phyloP scores from a whole-genome alignment of 2,113 vertebrate genomes.

The Atractosteus spatula region DNA sequence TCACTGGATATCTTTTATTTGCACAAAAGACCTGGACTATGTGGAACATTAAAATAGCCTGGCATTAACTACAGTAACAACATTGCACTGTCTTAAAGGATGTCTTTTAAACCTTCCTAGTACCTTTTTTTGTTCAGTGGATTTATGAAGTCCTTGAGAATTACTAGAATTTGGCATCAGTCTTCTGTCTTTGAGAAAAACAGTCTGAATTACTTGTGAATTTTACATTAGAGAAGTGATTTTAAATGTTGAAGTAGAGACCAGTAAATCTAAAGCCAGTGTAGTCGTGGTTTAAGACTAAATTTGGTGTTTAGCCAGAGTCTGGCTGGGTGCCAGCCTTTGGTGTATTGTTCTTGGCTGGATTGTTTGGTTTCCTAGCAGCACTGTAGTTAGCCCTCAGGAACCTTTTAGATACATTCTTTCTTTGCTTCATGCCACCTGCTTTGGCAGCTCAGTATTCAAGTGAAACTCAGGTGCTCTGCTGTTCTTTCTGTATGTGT shows the following conservation, averaged over 20 bases:
- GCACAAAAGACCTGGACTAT: conserved; percentile 43
- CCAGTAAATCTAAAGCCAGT: conserved; percentile 61
- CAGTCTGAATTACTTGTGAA: conserved; percentile 52
- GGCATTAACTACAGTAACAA: conserved; percentile 50
- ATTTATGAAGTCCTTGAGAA: conserved; percentile 65
- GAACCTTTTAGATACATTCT: conserved; percentile 26
- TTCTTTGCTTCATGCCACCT: background rate
- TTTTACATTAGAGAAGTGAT: conserved; percentile 45
- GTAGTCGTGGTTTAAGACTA: conserved; percentile 46
- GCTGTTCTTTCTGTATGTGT: too few relatives aligned
- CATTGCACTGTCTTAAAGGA: conserved; percentile 50
- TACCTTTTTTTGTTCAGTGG: conserved; percentile 45
- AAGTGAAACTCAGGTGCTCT: too few relatives aligned
- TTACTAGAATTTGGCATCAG: conserved; percentile 61
- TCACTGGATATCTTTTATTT: conserved; percentile 52
- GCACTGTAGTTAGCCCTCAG: conserved; percentile 41
- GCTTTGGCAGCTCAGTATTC: background rate
- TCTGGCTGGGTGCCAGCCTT: conserved; percentile 22
- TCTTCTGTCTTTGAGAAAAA: conserved; percentile 61
- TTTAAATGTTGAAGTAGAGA: conserved; percentile 51
- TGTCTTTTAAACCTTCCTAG: conserved; percentile 50
- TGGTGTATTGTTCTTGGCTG: conserved; percentile 41
- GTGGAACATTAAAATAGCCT: conserved; percentile 61
- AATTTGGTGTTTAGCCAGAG: conserved; percentile 44
- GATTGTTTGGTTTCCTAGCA: conserved; percentile 37